These are phyloP conservation scores for Acleris literana DNA, from an alignment of 2,888 invertebrate genomes.

Conservation along the genomic window DNA sequence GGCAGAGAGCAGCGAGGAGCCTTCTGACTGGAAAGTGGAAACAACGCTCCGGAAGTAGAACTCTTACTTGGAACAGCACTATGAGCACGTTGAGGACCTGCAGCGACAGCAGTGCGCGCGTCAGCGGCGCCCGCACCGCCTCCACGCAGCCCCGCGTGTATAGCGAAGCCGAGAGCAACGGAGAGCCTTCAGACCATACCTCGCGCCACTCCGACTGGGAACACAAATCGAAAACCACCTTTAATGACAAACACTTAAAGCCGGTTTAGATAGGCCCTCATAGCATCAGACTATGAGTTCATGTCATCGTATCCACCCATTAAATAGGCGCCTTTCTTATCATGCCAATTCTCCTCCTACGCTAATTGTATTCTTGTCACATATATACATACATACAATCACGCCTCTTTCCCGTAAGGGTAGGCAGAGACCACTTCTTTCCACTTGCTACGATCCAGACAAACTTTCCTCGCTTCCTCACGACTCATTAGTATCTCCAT, in stretches of 20 bases:
- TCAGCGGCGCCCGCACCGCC: slow-evolving; percentile 67
- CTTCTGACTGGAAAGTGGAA: slow-evolving; percentile 43
- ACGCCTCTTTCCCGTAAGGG: no score
- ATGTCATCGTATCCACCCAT: no score
- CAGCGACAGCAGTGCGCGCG: slow-evolving; percentile 60
- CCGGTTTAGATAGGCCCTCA: no score
- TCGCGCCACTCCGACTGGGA: slow-evolving; percentile 55
- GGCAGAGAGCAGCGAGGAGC: background rate
- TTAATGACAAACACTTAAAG: background rate
- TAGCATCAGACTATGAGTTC: no score
- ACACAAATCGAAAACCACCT: background rate
- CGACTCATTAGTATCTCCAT: no score
- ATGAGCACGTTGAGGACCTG: slow-evolving; percentile 62
- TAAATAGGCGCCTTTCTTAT: no score
- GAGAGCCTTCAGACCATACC: slow-evolving; percentile 53
- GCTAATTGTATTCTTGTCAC: no score
- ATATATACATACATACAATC: no score
- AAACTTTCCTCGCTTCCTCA: no score
- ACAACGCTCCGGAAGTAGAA: slow-evolving; percentile 39
- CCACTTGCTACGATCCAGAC: no score
- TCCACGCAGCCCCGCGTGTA: slow-evolving; percentile 71
- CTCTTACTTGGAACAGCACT: slow-evolving; percentile 61
- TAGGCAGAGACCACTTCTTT: no score
- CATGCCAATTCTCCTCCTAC: no score
- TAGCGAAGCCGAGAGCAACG: slow-evolving; percentile 62